A percentile compares a stretch with the other conserved stretches of the same genome.
These are phyloP conservation scores for Cylloceria caligata DNA, from an alignment of 2,888 invertebrate species.

Conservation along the genomic window DNA sequence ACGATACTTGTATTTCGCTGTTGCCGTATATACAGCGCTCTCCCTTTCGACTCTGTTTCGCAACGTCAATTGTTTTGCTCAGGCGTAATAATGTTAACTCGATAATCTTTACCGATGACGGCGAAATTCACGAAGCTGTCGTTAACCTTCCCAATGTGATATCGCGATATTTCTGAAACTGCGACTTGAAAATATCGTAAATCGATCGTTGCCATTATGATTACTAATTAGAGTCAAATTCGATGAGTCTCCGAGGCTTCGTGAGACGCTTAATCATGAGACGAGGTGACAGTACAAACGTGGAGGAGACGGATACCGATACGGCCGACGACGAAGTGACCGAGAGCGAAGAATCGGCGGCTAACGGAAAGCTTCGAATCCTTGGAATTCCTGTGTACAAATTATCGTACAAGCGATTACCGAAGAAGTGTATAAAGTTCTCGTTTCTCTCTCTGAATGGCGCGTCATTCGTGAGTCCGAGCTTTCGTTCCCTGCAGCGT, in stretches of 20 bases:
- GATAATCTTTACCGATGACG: neutral
- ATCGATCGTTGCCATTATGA: constrained; percentile 39
- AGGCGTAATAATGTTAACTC: neutral
- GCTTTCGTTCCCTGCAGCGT: neutral
- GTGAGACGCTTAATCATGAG: constrained; percentile 63
- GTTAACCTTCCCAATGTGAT: neutral
- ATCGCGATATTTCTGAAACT: neutral
- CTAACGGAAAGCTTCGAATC: constrained; percentile 69
- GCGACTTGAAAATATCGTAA: neutral
- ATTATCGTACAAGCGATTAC: constrained; percentile 70
- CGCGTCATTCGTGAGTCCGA: constrained; percentile 73
- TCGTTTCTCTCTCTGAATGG: constrained; percentile 73
- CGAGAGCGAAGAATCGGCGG: constrained; percentile 73
- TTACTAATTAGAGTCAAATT: constrained; percentile 37
- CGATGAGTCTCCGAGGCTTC: constrained; percentile 58
- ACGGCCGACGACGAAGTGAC: constrained; percentile 72
- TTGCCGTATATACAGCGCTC: too few species aligned
- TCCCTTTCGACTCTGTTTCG: too few species aligned
- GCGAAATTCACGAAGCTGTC: neutral
- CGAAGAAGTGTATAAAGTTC: constrained; percentile 71
- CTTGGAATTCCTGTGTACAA: constrained; percentile 70
- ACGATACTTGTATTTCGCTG: too few species aligned
- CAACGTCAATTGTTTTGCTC: neutral
- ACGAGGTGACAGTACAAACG: constrained; percentile 67
- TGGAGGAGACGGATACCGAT: constrained; percentile 74